Evolutionary conservation across 2,888 invertebrate genomes (phyloP).

Genomic region (Ametastegia equiseti): DNA sequence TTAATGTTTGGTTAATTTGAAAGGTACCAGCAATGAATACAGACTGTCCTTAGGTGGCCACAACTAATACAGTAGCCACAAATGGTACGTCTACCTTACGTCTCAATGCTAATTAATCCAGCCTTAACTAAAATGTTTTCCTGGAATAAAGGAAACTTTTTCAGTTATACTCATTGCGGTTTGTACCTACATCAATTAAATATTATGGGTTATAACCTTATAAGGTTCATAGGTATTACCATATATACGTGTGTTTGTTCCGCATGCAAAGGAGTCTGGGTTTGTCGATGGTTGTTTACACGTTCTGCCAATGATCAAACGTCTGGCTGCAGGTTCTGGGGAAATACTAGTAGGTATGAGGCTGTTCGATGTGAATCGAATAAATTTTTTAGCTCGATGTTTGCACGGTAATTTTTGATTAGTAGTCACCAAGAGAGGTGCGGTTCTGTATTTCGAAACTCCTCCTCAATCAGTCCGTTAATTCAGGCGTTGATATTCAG

Average conservation of each 20-base stretch:
- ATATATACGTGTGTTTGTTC: not conserved
- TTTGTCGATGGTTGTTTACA: conserved; percentile 7
- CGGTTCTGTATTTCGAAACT: conserved; percentile 1
- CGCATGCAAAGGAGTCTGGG: not conserved
- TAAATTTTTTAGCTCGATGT: not conserved
- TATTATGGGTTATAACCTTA: too few relatives aligned
- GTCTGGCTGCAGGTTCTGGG: not conserved
- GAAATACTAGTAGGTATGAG: too few relatives aligned
- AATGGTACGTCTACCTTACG: too few relatives aligned
- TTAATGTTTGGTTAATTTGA: too few relatives aligned
- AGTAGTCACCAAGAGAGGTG: not conserved
- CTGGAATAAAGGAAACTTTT: too few relatives aligned
- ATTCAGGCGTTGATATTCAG: conserved; percentile 9
- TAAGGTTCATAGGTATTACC: too few relatives aligned
- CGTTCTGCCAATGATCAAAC: conserved; percentile 1
- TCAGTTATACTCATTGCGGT: not conserved
- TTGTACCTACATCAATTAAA: not conserved
- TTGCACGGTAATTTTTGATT: conserved; percentile 19
- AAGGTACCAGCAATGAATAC: too few relatives aligned
- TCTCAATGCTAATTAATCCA: too few relatives aligned
- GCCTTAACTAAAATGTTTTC: too few relatives aligned
- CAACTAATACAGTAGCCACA: too few relatives aligned
- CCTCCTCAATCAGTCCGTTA: conserved; percentile 3
- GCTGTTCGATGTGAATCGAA: not conserved
- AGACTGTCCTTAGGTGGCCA: too few relatives aligned